Percentiles rank a stretch among this genome's conserved stretches.
These are phyloP conservation scores for Triops longicaudatus DNA, from an alignment of 1,140 invertebrate species.

Conservation along the genomic window DNA sequence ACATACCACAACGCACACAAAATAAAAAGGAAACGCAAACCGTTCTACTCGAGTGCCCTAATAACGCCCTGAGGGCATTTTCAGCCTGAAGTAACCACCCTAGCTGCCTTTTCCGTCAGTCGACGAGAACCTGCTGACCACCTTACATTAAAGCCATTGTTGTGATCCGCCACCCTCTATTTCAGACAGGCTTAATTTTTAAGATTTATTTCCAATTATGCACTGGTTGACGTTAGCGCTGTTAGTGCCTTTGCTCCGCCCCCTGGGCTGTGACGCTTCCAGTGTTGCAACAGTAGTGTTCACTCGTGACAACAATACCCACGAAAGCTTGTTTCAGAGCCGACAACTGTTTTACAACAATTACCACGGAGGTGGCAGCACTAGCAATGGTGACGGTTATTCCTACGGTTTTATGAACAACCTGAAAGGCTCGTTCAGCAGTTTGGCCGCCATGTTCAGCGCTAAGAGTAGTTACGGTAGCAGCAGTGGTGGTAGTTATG, in stretches of 20 bases:
- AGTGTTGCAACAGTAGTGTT: background rate
- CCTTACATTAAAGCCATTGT: too few relatives aligned
- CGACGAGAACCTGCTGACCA: too few relatives aligned
- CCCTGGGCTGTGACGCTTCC: background rate
- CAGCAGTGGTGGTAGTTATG: background rate
- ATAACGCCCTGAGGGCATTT: too few relatives aligned
- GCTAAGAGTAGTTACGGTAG: conserved; percentile 13
- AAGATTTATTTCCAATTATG: background rate
- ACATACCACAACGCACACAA: too few relatives aligned
- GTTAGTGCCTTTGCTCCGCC: background rate
- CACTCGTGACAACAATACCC: background rate
- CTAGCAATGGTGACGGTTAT: background rate
- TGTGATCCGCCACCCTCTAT: too few relatives aligned
- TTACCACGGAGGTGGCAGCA: background rate
- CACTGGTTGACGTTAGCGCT: background rate
- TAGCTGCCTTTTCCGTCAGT: too few relatives aligned
- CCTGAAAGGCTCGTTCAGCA: background rate
- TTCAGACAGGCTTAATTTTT: too few relatives aligned
- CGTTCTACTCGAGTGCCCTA: too few relatives aligned
- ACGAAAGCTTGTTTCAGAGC: background rate
- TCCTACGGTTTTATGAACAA: background rate
- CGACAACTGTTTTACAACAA: background rate
- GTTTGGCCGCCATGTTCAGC: background rate
- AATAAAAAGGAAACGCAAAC: too few relatives aligned
- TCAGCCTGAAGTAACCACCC: too few relatives aligned